Conservation (phyloP, 2,113 vertebrate genomes). For the Polyodon spathula region DNA sequence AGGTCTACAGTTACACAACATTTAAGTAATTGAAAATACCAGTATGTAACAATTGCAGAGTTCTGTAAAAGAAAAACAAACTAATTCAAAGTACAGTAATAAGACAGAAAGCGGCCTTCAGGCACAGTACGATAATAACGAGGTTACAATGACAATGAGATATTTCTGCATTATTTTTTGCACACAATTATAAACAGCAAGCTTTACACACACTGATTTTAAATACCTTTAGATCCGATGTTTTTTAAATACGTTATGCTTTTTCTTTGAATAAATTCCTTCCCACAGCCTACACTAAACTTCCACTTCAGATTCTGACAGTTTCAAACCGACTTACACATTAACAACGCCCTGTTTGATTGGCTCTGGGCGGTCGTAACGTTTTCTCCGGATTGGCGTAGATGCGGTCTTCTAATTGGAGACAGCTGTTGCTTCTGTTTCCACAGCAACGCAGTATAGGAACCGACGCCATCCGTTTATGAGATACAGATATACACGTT, state of each 20-base stretch:
- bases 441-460: constrained; percentile 27
- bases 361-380: constrained; percentile 23
- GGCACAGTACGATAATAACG: too few species aligned
- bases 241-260: not conserved
- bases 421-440: constrained; percentile 18
- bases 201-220: not conserved
- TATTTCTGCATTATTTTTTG: too few species aligned
- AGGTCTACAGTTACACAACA: too few species aligned
- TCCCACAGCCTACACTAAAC: not conserved
- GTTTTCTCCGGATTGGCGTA: not conserved
- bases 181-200: too few species aligned
- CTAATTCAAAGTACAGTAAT: too few species aligned
- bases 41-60: too few species aligned
- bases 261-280: too few species aligned
- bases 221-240: not conserved
- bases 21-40: too few species aligned
- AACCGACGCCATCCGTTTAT: constrained; percentile 9
- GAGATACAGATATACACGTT: constrained; percentile 24
- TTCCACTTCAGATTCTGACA: constrained; percentile 16
- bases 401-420: constrained; percentile 35
- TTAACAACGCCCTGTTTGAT: constrained; percentile 35
- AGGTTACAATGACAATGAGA: too few species aligned
- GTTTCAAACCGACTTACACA: constrained; percentile 40
- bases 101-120: too few species aligned
- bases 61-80: too few species aligned